Evolutionary conservation across 2,888 invertebrate genomes (phyloP).

Genomic region (Thymelicus sylvestris): DNA sequence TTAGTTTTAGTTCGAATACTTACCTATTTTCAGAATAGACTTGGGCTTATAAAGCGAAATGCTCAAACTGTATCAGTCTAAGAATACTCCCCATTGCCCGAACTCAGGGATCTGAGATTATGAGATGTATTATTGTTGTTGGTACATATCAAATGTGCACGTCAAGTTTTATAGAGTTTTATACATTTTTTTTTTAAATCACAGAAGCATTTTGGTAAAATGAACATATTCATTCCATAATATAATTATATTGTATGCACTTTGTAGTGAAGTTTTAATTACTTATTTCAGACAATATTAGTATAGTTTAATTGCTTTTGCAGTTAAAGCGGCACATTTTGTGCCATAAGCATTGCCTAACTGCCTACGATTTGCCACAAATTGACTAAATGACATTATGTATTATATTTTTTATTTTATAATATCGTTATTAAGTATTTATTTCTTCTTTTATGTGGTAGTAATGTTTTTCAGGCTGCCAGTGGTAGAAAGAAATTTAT

Average conservation of each 20-base stretch:
- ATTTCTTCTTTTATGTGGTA: conserved; percentile 23
- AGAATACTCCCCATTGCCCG: conserved; percentile 19
- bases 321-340: conserved; percentile 27
- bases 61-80: conserved; percentile 10
- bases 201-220: not conserved
- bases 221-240: conserved; percentile 11
- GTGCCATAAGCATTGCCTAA: conserved; percentile 56
- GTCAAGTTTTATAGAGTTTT: not conserved
- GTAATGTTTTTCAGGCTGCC: conserved; percentile 38
- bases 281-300: conserved; percentile 8
- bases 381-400: conserved; percentile 38
- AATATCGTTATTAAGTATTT: not conserved
- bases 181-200: not conserved
- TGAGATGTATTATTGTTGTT: not conserved
- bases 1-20: conserved; percentile 7
- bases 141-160: conserved; percentile 3
- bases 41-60: conserved; percentile 6
- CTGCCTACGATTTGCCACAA: conserved; percentile 53
- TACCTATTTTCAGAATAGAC: conserved; percentile 2
- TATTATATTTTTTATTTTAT: not conserved
- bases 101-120: conserved; percentile 14
- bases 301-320: conserved; percentile 9
- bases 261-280: not conserved
- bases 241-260: not conserved
- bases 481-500: conserved; percentile 29